A percentile compares a stretch with the other conserved stretches of the same genome.
These are phyloP conservation scores for Cirrhinus mrigala DNA, from an alignment of 2,797 vertebrate species.

Conservation along the genomic window DNA sequence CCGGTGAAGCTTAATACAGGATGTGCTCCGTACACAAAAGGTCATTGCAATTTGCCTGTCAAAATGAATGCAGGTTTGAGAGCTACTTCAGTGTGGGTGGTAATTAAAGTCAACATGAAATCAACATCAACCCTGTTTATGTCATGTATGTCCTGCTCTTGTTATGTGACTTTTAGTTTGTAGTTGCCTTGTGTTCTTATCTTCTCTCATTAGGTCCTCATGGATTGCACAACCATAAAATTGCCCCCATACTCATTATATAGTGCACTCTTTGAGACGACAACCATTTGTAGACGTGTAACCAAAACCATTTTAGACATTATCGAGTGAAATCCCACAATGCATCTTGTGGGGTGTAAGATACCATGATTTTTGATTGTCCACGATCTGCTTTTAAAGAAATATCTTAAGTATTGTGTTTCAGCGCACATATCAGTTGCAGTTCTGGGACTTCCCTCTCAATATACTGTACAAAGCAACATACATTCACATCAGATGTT, in stretches of 20 bases:
- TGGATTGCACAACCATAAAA: not conserved
- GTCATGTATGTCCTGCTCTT: not conserved
- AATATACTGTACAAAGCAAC: too few species aligned
- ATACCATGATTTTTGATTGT: too few species aligned
- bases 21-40: constrained; percentile 34
- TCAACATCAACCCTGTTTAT: constrained; percentile 17
- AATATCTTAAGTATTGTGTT: too few species aligned
- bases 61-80: constrained; percentile 27
- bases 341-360: not conserved
- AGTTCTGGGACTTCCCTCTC: too few species aligned
- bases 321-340: not conserved
- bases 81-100: constrained; percentile 3
- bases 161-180: not conserved
- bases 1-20: constrained; percentile 1
- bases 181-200: not conserved
- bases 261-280: not conserved
- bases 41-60: constrained; percentile 31
- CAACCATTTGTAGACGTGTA: not conserved
- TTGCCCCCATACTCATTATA: not conserved
- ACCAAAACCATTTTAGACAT: not conserved
- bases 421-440: too few species aligned
- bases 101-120: constrained; percentile 25
- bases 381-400: too few species aligned
- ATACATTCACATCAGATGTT: too few species aligned
- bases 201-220: not conserved